Conservation (phyloP, 2,113 vertebrate species). For the Corydoras sp. region DNA sequence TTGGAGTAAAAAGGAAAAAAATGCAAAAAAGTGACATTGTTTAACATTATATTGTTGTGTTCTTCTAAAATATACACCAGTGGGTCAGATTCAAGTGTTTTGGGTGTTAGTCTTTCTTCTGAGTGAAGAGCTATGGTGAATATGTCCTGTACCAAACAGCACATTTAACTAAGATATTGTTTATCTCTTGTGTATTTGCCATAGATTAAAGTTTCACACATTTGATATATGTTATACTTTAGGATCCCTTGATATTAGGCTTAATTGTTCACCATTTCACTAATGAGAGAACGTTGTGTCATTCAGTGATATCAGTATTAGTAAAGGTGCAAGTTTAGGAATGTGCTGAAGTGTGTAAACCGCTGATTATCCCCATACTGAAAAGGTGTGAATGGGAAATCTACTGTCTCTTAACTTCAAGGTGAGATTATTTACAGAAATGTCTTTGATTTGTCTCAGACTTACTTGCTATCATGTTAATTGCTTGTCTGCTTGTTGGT, state of each 20-base stretch:
- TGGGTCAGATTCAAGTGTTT: too few species aligned
- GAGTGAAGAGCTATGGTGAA: too few species aligned
- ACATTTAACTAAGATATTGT: neutral
- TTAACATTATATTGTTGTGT: too few species aligned
- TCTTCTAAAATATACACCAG: too few species aligned
- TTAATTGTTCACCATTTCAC: neutral
- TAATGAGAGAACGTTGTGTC: neutral
- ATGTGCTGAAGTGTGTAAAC: neutral
- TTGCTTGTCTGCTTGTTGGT: neutral
- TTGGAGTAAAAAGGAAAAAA: too few species aligned
- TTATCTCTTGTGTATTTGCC: neutral
- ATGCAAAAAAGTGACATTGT: too few species aligned
- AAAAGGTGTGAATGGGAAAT: conserved; percentile 11
- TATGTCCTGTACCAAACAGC: neutral
- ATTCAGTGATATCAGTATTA: neutral
- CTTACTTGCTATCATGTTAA: conserved; percentile 12
- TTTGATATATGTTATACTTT: conserved; percentile 1
- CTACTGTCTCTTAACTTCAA: conserved; percentile 5
- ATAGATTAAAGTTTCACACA: neutral
- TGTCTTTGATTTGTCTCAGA: conserved; percentile 17
- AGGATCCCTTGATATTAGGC: neutral
- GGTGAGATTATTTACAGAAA: conserved; percentile 27
- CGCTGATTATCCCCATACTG: conserved; percentile 5
- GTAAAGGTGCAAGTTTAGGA: neutral
- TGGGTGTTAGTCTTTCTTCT: too few species aligned